Conservation (phyloP, 2,888 invertebrate species). For the Aquatica leii region DNA sequence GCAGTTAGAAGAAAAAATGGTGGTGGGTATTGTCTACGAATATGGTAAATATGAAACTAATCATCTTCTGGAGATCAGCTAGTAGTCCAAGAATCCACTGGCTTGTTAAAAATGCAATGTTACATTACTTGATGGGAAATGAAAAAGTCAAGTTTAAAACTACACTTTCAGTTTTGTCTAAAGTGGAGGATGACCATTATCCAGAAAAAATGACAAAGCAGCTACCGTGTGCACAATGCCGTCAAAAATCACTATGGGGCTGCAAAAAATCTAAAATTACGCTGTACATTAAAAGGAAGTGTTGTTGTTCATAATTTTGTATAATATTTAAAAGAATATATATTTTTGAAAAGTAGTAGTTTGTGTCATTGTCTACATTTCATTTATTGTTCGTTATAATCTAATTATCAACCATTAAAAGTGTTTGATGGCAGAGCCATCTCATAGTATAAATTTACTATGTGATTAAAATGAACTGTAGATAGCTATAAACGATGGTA, state of each 20-base stretch:
- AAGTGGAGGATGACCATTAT: not conserved
- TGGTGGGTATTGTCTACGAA: constrained; percentile 7
- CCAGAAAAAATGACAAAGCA: not conserved
- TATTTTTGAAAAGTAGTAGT: not conserved
- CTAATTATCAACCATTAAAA: no score
- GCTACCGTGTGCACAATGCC: not conserved
- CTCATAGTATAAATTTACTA: no score
- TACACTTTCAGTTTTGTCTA: not conserved
- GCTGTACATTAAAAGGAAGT: not conserved
- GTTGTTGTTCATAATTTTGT: not conserved
- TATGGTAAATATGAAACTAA: not conserved
- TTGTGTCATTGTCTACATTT: not conserved
- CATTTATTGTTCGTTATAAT: no score
- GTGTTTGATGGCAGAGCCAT: no score
- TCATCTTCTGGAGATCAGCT: not conserved
- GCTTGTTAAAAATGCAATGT: not conserved
- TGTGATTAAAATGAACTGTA: no score
- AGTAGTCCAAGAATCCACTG: not conserved
- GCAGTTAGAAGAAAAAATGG: no score
- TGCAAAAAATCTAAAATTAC: not conserved
- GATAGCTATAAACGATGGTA: no score
- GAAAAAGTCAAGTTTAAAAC: not conserved
- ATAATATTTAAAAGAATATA: no score
- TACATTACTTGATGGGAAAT: not conserved
- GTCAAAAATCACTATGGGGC: not conserved